Evolutionary conservation across 2,113 vertebrate species (phyloP), one percentile per base, ranked within the genome.

Genomic region (Hipposideros armiger): DNA sequence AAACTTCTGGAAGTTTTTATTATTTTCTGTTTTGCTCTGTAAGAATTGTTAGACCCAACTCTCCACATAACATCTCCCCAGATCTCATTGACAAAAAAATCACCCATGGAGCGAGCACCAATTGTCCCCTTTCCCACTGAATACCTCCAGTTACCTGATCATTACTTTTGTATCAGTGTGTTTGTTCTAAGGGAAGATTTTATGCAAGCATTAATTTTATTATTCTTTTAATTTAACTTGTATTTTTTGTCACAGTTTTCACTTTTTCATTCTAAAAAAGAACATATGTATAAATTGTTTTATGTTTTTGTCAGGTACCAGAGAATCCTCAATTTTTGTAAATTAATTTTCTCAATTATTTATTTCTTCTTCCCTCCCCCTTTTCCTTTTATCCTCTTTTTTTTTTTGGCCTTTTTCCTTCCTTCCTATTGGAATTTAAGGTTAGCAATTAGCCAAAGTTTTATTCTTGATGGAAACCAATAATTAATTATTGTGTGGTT

Each of bases 311-410:
- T 70, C 2, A 14, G 30, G 11, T 83, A 67, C 32, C 17, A 60
- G 67, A 76, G 1, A 95, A 70, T 89, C 30, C 28, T 70, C 69
- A 22, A 17, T 83, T 67, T 78, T 90, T 11, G 36, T 36, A 36
- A 36, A 36, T 62, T 40, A 26, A 15, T 62, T 60, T 91, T 73
- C 47, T 82, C 11, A 87, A 4, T 92, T 94, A 9, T 24, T 64
- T 92, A 20, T 62, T 91, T 94, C 93, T 81, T 88, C 90, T 69
- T 81, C 36, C 13, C 58, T 92, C 17, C 22, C 6, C 82, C 11
- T 40, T 87, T 77, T 32, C 66, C 22, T 77, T 72, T 92, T 74
- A 70, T 28, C 96, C 62, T 98, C 76, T 98, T 77, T 83, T 50
- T 73, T 74, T 74, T 96, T 47, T 78, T 96, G 94, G 58, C 20